These are phyloP conservation scores for Hololepta plana DNA, from an alignment of 2,888 invertebrate species.

Conservation along the genomic window DNA sequence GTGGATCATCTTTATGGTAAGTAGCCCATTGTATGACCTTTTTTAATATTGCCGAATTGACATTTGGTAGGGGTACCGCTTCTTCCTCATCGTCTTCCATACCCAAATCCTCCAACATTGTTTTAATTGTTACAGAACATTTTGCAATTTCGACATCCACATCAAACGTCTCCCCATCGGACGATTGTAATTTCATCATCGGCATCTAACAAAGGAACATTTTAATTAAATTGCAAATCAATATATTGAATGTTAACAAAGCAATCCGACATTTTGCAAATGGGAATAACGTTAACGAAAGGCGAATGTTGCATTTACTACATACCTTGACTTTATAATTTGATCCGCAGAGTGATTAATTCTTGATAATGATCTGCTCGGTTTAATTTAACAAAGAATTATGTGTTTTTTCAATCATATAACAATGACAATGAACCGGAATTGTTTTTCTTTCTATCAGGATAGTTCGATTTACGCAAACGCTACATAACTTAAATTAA, in stretches of 20 bases:
- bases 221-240: conserved; percentile 1
- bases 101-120: conserved; percentile 89
- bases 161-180: conserved; percentile 88
- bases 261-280: not conserved
- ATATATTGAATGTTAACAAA: conserved; percentile 3
- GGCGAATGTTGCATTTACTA: too few species aligned
- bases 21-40: conserved; percentile 91
- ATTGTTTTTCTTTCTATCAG: too few species aligned
- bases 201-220: conserved; percentile 81
- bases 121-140: conserved; percentile 95
- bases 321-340: too few species aligned
- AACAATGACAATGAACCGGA: too few species aligned
- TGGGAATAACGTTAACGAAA: too few species aligned
- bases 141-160: conserved; percentile 95
- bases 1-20: conserved; percentile 89
- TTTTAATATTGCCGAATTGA: conserved; percentile 88
- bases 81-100: conserved; percentile 89
- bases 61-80: conserved; percentile 90
- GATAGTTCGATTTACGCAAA: too few species aligned
- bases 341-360: too few species aligned
- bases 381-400: too few species aligned
- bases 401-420: too few species aligned
- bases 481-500: too few species aligned
- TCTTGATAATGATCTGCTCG: too few species aligned
- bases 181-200: conserved; percentile 84